Percentiles rank a stretch among this genome's conserved stretches.
Conservation (phyloP, 2,888 invertebrate genomes). For the Brachypalpus laphriformis region DNA sequence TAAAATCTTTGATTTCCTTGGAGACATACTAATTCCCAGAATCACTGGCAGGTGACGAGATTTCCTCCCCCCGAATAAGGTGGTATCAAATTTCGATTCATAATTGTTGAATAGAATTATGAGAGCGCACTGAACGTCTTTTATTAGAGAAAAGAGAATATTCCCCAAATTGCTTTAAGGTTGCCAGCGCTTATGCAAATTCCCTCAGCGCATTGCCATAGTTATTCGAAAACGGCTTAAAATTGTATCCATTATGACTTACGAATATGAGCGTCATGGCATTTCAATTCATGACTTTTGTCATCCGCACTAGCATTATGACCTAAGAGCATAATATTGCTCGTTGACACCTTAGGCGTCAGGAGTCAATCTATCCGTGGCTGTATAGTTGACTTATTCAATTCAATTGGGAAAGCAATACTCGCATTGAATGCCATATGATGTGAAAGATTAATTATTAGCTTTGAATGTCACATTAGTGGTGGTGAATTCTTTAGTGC, state of each 20-base stretch:
- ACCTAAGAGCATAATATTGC: background rate
- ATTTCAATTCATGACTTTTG: no score
- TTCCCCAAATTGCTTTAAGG: background rate
- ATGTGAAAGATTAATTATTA: conserved; percentile 34
- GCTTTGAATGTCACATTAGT: conserved; percentile 41
- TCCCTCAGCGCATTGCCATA: background rate
- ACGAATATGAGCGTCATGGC: no score
- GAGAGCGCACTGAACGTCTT: conserved; percentile 3
- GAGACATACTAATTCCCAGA: conserved; percentile 4
- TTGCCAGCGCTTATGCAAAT: background rate
- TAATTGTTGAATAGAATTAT: conserved; percentile 26
- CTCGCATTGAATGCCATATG: conserved; percentile 35
- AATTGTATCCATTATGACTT: background rate
- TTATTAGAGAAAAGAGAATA: background rate
- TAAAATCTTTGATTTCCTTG: conserved; percentile 41
- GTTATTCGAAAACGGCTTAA: background rate
- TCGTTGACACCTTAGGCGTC: background rate
- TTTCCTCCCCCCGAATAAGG: background rate
- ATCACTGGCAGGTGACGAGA: background rate
- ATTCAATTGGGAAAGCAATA: conserved; percentile 20
- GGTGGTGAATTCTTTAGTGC: conserved; percentile 20
- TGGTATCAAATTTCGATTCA: conserved; percentile 19
- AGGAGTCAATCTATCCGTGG: background rate
- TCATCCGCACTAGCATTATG: background rate
- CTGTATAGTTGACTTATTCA: background rate